Conservation (phyloP, 2,888 invertebrate genomes). For the Pollenia labialis region DNA sequence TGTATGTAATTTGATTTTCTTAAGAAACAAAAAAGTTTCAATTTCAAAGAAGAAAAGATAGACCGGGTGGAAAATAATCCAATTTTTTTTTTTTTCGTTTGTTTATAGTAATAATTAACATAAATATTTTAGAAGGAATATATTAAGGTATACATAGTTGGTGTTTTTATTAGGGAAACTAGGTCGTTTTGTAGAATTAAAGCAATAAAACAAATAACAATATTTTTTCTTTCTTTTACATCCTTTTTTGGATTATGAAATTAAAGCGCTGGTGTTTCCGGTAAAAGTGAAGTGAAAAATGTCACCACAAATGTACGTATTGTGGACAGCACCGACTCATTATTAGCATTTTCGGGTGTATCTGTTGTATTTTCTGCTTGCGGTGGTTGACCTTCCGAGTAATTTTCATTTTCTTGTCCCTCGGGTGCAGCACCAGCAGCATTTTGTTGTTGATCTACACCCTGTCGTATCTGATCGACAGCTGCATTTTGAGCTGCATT, state of each 20-base stretch:
- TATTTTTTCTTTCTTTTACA: neutral
- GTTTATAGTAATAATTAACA: constrained; percentile 36
- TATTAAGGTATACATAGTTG: constrained; percentile 43
- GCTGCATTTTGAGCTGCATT: constrained; percentile 79
- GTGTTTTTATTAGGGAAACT: constrained; percentile 30
- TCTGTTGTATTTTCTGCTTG: constrained; percentile 68
- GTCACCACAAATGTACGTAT: constrained; percentile 96
- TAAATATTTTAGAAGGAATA: constrained; percentile 42
- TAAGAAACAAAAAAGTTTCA: constrained; percentile 31
- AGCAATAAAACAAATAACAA: constrained; percentile 64
- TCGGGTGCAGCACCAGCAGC: constrained; percentile 39
- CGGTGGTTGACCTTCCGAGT: constrained; percentile 57
- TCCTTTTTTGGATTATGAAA: neutral
- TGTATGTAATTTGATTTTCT: constrained; percentile 6
- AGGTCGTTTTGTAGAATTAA: constrained; percentile 47
- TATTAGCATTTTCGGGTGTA: constrained; percentile 79
- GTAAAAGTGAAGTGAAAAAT: constrained; percentile 97
- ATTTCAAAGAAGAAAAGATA: neutral
- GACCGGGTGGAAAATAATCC: neutral
- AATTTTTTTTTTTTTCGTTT: neutral
- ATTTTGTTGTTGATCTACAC: constrained; percentile 71
- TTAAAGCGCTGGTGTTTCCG: constrained; percentile 89
- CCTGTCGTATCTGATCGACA: constrained; percentile 74
- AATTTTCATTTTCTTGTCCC: constrained; percentile 45
- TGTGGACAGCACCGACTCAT: constrained; percentile 89